A percentile compares a stretch with the other conserved stretches of the same genome.
These are phyloP conservation scores for Hypanus sabinus DNA, from an alignment of 2,113 vertebrate genomes.

Conservation along the genomic window DNA sequence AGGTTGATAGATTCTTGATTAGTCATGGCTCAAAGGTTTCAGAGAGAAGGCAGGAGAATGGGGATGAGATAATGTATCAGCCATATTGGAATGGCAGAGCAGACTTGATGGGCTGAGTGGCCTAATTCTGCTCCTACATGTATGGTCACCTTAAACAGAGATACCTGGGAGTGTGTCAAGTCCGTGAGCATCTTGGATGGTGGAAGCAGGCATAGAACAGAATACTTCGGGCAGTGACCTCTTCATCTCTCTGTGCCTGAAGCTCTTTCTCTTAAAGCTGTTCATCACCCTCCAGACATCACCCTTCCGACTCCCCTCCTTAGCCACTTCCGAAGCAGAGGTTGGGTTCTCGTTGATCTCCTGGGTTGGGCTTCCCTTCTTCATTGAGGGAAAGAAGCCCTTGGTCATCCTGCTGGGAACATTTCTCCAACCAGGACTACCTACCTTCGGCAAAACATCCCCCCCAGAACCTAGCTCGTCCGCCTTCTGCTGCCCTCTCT, in stretches of 20 bases:
- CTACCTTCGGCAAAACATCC: background rate
- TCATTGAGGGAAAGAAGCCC: conserved; percentile 46
- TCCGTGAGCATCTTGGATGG: background rate
- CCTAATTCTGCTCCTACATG: too few species aligned
- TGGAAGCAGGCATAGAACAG: background rate
- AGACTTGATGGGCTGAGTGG: too few species aligned
- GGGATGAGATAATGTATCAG: too few species aligned
- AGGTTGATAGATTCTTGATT: too few species aligned
- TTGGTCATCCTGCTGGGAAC: conserved; percentile 39
- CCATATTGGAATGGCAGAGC: too few species aligned
- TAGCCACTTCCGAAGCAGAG: background rate
- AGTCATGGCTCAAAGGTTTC: too few species aligned
- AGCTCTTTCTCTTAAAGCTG: conserved; percentile 43
- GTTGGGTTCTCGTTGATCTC: conserved; percentile 38
- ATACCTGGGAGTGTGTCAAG: background rate
- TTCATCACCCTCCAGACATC: conserved; percentile 44
- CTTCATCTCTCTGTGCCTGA: background rate
- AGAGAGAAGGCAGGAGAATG: too few species aligned
- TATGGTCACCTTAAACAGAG: too few species aligned
- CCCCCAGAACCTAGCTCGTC: too few species aligned
- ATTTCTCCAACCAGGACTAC: background rate
- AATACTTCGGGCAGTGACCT: background rate
- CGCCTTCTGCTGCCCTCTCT: background rate
- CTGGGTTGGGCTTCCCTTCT: conserved; percentile 43
- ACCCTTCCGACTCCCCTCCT: conserved; percentile 16